These are phyloP conservation scores for Abrostola triplasia DNA, from an alignment of 2,888 invertebrate species.

Conservation along the genomic window DNA sequence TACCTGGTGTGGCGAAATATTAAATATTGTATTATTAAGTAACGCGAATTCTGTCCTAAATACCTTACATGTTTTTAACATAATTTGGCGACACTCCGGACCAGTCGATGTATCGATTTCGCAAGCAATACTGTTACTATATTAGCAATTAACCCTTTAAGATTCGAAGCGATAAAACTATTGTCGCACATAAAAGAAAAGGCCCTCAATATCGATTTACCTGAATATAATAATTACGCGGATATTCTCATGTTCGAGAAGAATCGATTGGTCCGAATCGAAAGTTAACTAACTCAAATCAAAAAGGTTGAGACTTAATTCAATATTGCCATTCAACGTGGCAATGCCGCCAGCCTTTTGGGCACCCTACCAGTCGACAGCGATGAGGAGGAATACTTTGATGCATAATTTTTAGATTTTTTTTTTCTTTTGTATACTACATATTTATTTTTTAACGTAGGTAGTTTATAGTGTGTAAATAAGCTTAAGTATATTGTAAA, in stretches of 20 bases:
- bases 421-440: too few relatives aligned
- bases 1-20: slow-evolving; percentile 32
- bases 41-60: slow-evolving; percentile 17
- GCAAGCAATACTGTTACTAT: slow-evolving; percentile 40
- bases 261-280: slow-evolving; percentile 40
- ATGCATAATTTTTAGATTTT: too few relatives aligned
- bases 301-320: slow-evolving; percentile 16
- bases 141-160: slow-evolving; percentile 39
- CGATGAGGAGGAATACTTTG: too few relatives aligned
- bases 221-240: slow-evolving; percentile 9
- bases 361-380: too few relatives aligned
- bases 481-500: too few relatives aligned
- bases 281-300: slow-evolving; percentile 33
- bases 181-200: slow-evolving; percentile 16
- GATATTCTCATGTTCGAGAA: slow-evolving; percentile 21
- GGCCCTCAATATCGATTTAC: too few relatives aligned
- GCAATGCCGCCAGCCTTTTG: too few relatives aligned
- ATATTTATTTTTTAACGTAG: too few relatives aligned
- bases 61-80: slow-evolving; percentile 18
- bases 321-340: too few relatives aligned
- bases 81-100: slow-evolving; percentile 12
- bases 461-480: too few relatives aligned
- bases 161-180: slow-evolving; percentile 27
- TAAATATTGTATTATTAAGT: slow-evolving; percentile 25
- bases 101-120: slow-evolving; percentile 28